Percentiles rank a stretch among this genome's conserved stretches.
These are phyloP conservation scores for Motacilla alba DNA, from an alignment of 2,113 vertebrate genomes.

Conservation along the genomic window DNA sequence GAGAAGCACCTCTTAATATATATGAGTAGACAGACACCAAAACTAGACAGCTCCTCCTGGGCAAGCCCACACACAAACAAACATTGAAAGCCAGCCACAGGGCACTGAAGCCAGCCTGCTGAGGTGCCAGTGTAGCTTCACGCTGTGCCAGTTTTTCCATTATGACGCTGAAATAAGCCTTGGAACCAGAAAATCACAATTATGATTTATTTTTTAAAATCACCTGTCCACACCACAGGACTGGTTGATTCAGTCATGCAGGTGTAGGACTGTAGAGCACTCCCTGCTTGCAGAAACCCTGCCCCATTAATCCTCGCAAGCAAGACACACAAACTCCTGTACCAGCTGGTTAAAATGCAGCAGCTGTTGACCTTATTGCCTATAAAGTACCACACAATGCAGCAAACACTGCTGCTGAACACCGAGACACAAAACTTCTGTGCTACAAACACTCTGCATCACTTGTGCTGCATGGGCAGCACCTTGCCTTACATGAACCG, in stretches of 20 bases:
- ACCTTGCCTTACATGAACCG: background rate
- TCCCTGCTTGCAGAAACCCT: background rate
- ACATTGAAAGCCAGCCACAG: background rate
- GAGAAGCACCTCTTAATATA: background rate
- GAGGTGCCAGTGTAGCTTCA: background rate
- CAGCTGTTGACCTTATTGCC: background rate
- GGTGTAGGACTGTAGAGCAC: background rate
- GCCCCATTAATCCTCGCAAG: background rate
- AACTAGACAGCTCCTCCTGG: background rate
- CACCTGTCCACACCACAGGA: background rate
- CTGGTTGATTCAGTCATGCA: background rate
- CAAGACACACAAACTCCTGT: background rate
- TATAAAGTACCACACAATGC: background rate
- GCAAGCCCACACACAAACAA: background rate
- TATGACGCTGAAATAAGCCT: background rate
- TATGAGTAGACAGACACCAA: background rate
- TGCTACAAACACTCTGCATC: background rate
- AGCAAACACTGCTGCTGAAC: background rate
- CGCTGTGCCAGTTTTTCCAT: background rate
- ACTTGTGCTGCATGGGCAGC: background rate
- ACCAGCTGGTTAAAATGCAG: background rate
- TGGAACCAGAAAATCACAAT: background rate
- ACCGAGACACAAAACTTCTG: fast-evolving
- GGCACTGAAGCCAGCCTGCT: background rate
- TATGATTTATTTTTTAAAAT: fast-evolving